A percentile compares a stretch with the other conserved stretches of the same genome.
These are phyloP conservation scores for Meleagris gallopavo DNA, from an alignment of 2,113 vertebrate genomes.

Conservation along the genomic window DNA sequence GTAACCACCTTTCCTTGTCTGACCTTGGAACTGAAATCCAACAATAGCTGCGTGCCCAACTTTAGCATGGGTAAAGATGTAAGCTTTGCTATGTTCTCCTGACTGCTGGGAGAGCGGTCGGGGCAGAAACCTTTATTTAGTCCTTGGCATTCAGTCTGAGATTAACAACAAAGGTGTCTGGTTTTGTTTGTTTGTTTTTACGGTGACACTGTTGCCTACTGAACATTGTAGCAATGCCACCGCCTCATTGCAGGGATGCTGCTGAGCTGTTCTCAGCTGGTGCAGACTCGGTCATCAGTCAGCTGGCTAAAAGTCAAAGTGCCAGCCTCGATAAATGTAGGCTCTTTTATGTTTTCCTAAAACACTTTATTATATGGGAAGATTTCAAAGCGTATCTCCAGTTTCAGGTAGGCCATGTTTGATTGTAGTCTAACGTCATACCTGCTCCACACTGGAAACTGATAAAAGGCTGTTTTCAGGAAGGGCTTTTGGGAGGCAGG, in stretches of 20 bases:
- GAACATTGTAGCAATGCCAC: not conserved
- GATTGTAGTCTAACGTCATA: not conserved
- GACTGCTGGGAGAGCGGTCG: not conserved
- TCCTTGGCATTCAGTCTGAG: not conserved
- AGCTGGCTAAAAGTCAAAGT: not conserved
- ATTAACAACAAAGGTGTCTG: not conserved
- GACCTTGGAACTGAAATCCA: not conserved
- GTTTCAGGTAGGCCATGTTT: not conserved
- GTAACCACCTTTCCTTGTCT: not conserved
- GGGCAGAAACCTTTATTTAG: slow-evolving; percentile 26
- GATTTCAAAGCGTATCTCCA: not conserved
- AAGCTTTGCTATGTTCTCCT: not conserved
- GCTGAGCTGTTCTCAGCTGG: not conserved
- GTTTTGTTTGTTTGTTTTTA: not conserved
- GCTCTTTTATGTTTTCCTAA: not conserved
- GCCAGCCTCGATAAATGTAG: not conserved
- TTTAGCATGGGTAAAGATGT: not conserved
- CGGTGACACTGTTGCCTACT: not conserved
- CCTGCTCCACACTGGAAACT: not conserved
- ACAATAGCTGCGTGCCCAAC: not conserved
- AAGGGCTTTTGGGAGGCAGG: not conserved
- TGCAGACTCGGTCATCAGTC: not conserved
- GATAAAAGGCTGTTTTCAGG: not conserved
- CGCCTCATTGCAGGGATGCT: not conserved
- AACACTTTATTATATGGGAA: not conserved